Evolutionary conservation across 2,113 vertebrate genomes (phyloP), one percentile per base, ranked within the genome.

Genomic region (Malaclemys terrapin): DNA sequence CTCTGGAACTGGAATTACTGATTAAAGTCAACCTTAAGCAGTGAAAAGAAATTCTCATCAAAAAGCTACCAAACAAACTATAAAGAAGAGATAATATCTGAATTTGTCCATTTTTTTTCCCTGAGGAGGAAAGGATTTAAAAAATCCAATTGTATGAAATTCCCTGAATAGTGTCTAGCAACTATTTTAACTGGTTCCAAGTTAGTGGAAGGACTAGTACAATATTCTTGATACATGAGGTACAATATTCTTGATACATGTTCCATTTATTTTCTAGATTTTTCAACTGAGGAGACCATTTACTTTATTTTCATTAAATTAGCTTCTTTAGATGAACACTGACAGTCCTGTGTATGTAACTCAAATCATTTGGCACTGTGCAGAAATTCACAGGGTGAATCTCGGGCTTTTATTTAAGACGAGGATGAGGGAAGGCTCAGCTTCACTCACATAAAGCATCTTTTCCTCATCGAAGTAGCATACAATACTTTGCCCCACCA

Each of bases 251-350:
- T 65, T 65, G 31, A 65, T 65, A 35, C 6, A 27, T 5, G 25
- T 57, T 11, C 56, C 56, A 57, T 57, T 57, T 56, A 56, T 53
- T 54, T 54, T 54, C 52, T 29, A 79, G 20, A 52, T 59, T 59
- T 59, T 75, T 79, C 4, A 42, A 59, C 85, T 95, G 82, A 59
- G 59, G 35, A 82, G 56, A 29, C 3, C 59, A 3, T 8, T 86
- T 94, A 87, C 12, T 52, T 90, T 91, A 65, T 65, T 65, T 19
- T 65, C 14, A 91, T 79, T 62, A 82, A 93, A 93, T 87, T 69
- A 75, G n/a, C 1, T 47, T 84, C n/a, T 59, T 17, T 59, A 65
- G 8, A 9, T 45, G 81, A 56, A 54, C 22, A 53, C 13, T 81
- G 35, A 5, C 38, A n/a, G 92, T 85, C n/a, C 93, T 80, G 10